These are phyloP conservation scores for Dryadula phaetusa DNA, from an alignment of 2,888 invertebrate genomes.

Conservation along the genomic window DNA sequence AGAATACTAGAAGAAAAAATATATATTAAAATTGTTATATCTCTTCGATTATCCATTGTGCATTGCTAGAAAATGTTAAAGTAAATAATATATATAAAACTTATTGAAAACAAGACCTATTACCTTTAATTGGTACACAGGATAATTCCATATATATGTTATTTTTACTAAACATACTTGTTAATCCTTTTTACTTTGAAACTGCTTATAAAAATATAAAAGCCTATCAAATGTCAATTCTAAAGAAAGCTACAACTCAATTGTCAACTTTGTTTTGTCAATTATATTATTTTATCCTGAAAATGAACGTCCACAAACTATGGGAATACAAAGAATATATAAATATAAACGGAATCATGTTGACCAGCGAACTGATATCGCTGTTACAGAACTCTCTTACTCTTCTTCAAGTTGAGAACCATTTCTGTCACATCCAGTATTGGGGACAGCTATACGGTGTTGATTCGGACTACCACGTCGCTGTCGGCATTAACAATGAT, in stretches of 20 bases:
- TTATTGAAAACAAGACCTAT: too few species aligned
- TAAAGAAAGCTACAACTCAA: neutral
- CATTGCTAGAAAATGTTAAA: too few species aligned
- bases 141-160: neutral
- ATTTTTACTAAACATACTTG: neutral
- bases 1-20: too few species aligned
- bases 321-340: conserved; percentile 78
- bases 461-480: conserved; percentile 92
- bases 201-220: neutral
- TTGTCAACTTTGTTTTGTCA: neutral
- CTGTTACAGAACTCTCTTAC: conserved; percentile 90
- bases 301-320: conserved; percentile 75
- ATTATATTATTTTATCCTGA: conserved; percentile 11
- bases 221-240: neutral
- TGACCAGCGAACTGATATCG: conserved; percentile 89
- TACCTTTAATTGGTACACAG: too few species aligned
- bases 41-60: too few species aligned
- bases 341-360: conserved; percentile 86
- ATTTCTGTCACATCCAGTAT: conserved; percentile 91
- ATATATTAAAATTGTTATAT: too few species aligned
- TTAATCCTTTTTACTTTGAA: neutral
- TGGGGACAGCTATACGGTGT: conserved; percentile 94
- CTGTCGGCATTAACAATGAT: conserved; percentile 91
- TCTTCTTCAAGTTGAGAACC: conserved; percentile 92
- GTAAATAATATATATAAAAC: too few species aligned